Conservation (phyloP, 2,797 vertebrate genomes). For the Euphonia xanthogaster region DNA sequence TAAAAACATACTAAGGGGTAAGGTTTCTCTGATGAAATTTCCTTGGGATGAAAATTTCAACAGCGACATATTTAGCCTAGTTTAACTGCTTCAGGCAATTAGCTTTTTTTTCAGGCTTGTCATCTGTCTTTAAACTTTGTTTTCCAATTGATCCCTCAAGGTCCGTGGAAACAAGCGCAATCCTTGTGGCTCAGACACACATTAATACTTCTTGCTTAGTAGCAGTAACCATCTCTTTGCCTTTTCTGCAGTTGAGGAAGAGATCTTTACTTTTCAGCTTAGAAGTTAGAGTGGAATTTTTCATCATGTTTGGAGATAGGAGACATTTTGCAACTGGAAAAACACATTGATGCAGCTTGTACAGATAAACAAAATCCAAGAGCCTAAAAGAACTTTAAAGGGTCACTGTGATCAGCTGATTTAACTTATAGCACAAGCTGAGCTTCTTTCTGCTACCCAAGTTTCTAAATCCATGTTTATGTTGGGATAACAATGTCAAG, state of each 20-base stretch:
- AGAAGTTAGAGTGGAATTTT: not conserved
- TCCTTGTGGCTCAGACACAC: not conserved
- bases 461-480: not conserved
- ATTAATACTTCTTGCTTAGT: not conserved
- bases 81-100: not conserved
- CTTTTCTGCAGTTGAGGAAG: not conserved
- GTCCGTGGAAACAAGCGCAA: not conserved
- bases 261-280: not conserved
- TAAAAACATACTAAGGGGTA: not conserved
- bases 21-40: not conserved
- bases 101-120: not conserved
- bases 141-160: not conserved
- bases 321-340: not conserved
- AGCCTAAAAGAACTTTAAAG: not conserved
- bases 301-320: not conserved
- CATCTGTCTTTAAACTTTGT: not conserved
- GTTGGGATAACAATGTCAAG: not conserved
- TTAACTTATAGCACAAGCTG: not conserved
- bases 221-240: not conserved
- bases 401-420: not conserved
- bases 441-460: not conserved
- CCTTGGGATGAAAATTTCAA: not conserved
- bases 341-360: not conserved
- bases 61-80: not conserved
- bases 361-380: not conserved